Percentiles rank a stretch among this genome's conserved stretches.
These are phyloP conservation scores for Melanaphis sacchari DNA, from an alignment of 1,140 invertebrate species.

Conservation along the genomic window DNA sequence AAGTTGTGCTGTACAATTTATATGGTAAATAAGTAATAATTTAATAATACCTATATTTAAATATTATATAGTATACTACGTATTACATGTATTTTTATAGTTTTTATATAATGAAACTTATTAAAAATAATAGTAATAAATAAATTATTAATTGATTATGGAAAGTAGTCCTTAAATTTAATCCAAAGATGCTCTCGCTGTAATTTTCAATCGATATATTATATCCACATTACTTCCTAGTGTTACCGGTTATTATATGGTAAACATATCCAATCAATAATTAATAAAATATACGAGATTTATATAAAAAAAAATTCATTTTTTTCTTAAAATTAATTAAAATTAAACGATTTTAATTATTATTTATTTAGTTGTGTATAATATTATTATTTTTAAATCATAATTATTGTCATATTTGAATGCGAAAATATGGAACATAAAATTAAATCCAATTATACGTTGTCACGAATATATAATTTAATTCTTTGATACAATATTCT, in stretches of 20 bases:
- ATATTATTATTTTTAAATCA: not conserved
- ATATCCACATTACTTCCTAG: not conserved
- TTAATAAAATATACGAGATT: not conserved
- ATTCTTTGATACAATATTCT: not conserved
- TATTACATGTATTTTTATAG: not conserved
- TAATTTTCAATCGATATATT: not conserved
- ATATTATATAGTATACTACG: not conserved
- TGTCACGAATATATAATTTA: constrained; percentile 21
- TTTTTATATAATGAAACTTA: not conserved
- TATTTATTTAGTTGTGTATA: not conserved
- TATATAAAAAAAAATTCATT: not conserved
- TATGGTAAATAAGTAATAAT: not conserved
- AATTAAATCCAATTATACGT: constrained; percentile 16
- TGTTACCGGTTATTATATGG: not conserved
- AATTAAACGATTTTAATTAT: not conserved
- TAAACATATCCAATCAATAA: not conserved
- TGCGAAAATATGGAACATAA: not conserved
- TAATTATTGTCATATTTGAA: not conserved
- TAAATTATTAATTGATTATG: not conserved
- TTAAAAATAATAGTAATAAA: not conserved
- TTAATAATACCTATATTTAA: not conserved
- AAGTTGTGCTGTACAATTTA: not conserved
- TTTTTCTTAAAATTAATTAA: not conserved
- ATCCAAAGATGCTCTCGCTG: not conserved
- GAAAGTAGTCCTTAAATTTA: not conserved